Base-by-base conservation (phyloP, 2,113 vertebrate genomes). In the Tiliqua scincoides region DNA sequence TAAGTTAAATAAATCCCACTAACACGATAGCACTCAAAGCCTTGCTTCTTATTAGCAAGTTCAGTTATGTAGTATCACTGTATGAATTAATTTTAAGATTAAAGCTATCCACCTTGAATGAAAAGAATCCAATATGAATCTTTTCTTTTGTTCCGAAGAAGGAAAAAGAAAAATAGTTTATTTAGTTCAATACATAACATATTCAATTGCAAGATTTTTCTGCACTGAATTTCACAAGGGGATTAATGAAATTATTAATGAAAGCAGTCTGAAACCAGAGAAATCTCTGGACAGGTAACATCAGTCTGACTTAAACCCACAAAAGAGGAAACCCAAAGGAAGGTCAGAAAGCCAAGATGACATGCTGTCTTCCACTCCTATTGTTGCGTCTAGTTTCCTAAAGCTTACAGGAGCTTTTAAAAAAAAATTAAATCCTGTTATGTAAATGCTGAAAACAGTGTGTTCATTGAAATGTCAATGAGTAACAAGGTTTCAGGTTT, bases 201-300 rank as follows among this genome's bases (percentile, higher is more conserved):
- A 43, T 85, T 23, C n/a, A 63, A 27, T n/a, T 78, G 57, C n/a
- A 35, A 61, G 78, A 11, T 67, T 88, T 84, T 91, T 72, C 71
- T 76, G 21, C 18, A 0, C 0, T 77, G 77, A 70, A 52, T 15
- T 0, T 79, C 10, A 81, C 70, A 88, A 9, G 2, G n/a, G 0
- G 57, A 85, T 65, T 65, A n/a, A 74, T 65, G 35, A 27, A 23
- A n/a, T 70, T 25, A 35, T 52, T 83, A 71, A 17, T 62, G 88
- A 87, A 37, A 3, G 4, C 1, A 63, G 32, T 54, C 0, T 3
- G 3, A 1, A 59, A 0, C 27, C 2, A 3, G 20, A 30, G 48
- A 63, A 25, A 59, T 83, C 18, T 54, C n/a, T 84, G 57, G 37
- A 62, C 57, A 84, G 74, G 27, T 74, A 84, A 77, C 52, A 77